Evolutionary conservation across 2,797 vertebrate genomes (phyloP).

Genomic region (Ctenopoma multispine): DNA sequence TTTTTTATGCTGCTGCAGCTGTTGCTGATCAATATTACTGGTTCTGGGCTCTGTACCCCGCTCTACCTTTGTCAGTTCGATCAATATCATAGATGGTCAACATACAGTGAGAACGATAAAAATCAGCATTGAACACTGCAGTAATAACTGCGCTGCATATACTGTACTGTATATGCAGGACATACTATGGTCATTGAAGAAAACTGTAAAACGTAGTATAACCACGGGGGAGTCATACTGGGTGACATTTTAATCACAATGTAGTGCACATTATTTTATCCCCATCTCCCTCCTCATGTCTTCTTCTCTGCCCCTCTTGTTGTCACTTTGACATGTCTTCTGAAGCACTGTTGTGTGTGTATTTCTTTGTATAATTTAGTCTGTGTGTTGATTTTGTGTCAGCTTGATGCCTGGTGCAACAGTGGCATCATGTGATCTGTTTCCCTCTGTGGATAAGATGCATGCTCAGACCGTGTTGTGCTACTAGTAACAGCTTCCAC

Average conservation of each 20-base stretch:
- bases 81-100: constrained; percentile 58
- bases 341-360: background rate
- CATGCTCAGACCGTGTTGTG: constrained; percentile 19
- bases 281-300: background rate
- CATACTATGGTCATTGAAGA: constrained; percentile 25
- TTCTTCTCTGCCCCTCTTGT: constrained; percentile 8
- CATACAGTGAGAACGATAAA: constrained; percentile 35
- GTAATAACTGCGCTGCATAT: no score
- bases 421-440: constrained; percentile 18
- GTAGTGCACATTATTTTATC: constrained; percentile 7
- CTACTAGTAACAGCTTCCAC: constrained; percentile 37
- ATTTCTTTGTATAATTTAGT: constrained; percentile 7
- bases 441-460: constrained; percentile 10
- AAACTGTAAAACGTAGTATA: background rate
- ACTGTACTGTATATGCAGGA: constrained; percentile 4
- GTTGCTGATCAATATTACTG: constrained; percentile 53
- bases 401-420: background rate
- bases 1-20: constrained; percentile 31
- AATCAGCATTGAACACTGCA: constrained; percentile 6
- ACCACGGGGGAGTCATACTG: constrained; percentile 6
- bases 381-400: constrained; percentile 16
- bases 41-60: constrained; percentile 17
- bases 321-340: constrained; percentile 22
- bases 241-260: constrained; percentile 46
- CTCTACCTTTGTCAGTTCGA: constrained; percentile 30